Conservation (phyloP, 2,113 vertebrate species). For the Channa argus region DNA sequence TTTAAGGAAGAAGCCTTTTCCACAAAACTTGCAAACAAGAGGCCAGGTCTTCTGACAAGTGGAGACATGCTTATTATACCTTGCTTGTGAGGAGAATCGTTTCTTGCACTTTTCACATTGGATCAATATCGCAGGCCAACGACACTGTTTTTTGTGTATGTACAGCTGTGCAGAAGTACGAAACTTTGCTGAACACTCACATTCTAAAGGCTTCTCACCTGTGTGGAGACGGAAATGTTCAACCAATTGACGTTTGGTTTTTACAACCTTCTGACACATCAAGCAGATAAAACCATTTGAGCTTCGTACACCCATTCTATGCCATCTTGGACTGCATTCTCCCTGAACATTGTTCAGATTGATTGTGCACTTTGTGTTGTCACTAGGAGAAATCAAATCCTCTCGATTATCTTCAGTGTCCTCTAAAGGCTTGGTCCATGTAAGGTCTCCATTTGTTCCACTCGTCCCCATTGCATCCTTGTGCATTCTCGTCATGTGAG, state of each 20-base stretch:
- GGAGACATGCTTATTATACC: neutral
- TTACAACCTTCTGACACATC: conserved; percentile 22
- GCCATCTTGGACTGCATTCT: neutral
- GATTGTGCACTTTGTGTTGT: neutral
- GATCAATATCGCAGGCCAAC: fast-evolving
- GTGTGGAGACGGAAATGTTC: conserved; percentile 58
- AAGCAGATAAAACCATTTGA: conserved; percentile 5
- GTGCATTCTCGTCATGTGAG: conserved; percentile 26
- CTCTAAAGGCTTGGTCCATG: conserved; percentile 55
- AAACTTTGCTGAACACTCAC: conserved; percentile 33
- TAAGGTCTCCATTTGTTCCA: conserved; percentile 4
- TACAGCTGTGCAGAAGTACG: neutral
- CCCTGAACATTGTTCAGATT: neutral
- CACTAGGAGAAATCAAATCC: neutral
- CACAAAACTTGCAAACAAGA: conserved; percentile 15
- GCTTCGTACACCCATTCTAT: conserved; percentile 7
- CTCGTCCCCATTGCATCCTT: fast-evolving
- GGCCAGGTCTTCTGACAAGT: neutral
- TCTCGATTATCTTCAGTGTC: neutral
- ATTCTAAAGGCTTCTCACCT: conserved; percentile 30
- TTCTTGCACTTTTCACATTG: conserved; percentile 20
- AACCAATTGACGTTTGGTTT: neutral
- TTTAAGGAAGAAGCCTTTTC: conserved; percentile 3
- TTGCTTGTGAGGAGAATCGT: neutral
- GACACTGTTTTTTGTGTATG: neutral